Evolutionary conservation across 2,797 vertebrate species (phyloP), one percentile per base, ranked within the genome.

Genomic region (Todus mexicanus): DNA sequence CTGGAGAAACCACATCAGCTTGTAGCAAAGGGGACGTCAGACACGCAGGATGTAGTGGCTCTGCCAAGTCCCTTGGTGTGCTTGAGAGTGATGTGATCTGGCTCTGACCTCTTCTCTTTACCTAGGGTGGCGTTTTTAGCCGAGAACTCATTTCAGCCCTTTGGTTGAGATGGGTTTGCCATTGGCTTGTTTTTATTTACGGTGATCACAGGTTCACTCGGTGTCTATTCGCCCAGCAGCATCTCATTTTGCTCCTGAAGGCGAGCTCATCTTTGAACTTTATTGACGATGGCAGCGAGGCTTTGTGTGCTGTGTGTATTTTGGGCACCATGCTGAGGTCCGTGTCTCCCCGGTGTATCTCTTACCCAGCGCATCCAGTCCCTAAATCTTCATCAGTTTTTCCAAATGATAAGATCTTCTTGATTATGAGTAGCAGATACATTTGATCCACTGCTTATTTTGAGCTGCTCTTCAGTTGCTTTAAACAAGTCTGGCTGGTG

Each of bases 401-500:
- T 83, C 7, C 65, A n/a, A 92, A 93, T 40, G 59, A 17, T 20
- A 79, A 70, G 31, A n/a, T 53, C 40, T 89, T 90, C 95, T 87
- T 94, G 90, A 96, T 96, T 88, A 71, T 15, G 54, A 38, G 17
- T 53, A 85, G 65, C 54, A 89, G 84, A 94, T 87, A 71, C 40
- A 92, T 94, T 93, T 96, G 72, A 96, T 94, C 65, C 63, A 33
- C 22, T 85, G n/a, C 22, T 12, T 66, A 71, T 38, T 80, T 31
- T 43, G 53, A 63, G 77, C 48, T 87, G 72, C 68, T 94, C 50
- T 54, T 96, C 4, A 43, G 59, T 66, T 78, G 68, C 86, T 95
- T 86, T 70, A 79, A 92, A 73, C 90, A 90, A 92, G 95, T 93
- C 89, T 90, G 78, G 59, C 79, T 87, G 71, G 54, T 77, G 64